phyloP scores from a whole-genome alignment of 2,113 vertebrate genomes.

The Paedocypris sp. region DNA sequence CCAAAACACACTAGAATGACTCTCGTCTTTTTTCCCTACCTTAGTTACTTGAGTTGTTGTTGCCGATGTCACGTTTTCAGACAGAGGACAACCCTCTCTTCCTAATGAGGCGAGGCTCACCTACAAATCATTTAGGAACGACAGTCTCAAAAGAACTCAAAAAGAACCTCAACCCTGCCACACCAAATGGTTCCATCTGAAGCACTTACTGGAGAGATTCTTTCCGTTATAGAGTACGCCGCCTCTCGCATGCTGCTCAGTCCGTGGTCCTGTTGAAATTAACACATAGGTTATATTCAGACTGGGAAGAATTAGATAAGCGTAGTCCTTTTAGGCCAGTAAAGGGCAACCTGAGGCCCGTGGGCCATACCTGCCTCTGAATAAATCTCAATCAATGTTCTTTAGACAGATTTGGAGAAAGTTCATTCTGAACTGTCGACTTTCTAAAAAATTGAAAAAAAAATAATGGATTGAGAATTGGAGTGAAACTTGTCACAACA shows the following conservation, averaged over 20 bases:
- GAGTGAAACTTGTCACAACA: too few relatives aligned
- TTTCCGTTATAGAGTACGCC: conserved; percentile 54
- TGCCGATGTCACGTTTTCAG: conserved; percentile 95
- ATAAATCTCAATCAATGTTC: too few relatives aligned
- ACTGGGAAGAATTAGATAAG: too few relatives aligned
- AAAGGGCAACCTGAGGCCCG: too few relatives aligned
- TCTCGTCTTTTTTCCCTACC: conserved; percentile 53
- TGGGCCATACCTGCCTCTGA: too few relatives aligned
- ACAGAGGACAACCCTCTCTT: conserved; percentile 53
- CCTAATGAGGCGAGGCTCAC: conserved; percentile 53
- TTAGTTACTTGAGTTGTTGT: conserved; percentile 95
- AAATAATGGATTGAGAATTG: too few relatives aligned
- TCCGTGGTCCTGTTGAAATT: conserved; percentile 51
- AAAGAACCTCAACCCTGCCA: background rate
- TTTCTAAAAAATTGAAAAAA: too few relatives aligned
- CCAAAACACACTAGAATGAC: background rate
- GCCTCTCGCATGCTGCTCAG: conserved; percentile 49
- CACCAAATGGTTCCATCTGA: background rate
- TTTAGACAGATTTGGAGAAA: too few relatives aligned
- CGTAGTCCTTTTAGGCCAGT: too few relatives aligned
- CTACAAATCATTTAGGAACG: conserved; percentile 41
- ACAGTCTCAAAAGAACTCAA: background rate
- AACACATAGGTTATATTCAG: background rate
- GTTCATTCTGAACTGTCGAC: too few relatives aligned
- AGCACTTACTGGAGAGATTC: conserved; percentile 62